phyloP scores from a whole-genome alignment of 2,797 vertebrate species.

The Hapalemur alaotrensis region DNA sequence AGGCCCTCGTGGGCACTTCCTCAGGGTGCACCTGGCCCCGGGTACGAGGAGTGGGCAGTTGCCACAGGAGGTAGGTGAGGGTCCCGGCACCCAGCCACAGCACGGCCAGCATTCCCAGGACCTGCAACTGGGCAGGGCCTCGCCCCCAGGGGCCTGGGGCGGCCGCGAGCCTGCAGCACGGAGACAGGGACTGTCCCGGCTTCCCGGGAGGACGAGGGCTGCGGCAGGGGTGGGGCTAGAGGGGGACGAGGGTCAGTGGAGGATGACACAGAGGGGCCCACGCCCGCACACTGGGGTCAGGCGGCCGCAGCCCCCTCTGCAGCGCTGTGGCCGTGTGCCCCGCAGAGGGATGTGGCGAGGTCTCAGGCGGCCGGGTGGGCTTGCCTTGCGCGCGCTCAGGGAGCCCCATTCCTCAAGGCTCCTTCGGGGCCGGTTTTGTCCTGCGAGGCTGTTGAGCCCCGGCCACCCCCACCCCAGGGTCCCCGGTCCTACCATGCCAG shows the following conservation, averaged over 20 bases:
- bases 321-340: no score
- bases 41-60: neutral
- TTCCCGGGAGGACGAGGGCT: neutral
- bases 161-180: neutral
- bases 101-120: constrained; percentile 29
- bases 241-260: accelerated
- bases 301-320: neutral
- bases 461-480: accelerated
- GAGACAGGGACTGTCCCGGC: neutral
- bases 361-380: neutral
- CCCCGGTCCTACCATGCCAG: neutral
- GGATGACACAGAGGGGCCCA: neutral
- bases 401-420: neutral
- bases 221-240: accelerated
- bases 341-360: accelerated
- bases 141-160: accelerated
- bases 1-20: neutral
- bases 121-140: constrained; percentile 50
- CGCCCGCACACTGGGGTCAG: accelerated
- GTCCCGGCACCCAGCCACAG: constrained; percentile 46
- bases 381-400: neutral
- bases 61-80: constrained; percentile 54
- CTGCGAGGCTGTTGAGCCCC: accelerated
- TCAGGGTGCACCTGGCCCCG: neutral
- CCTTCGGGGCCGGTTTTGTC: neutral